A percentile compares a stretch with the other conserved stretches of the same genome.
These are phyloP conservation scores for Habropoda laboriosa DNA, from an alignment of 1,140 invertebrate genomes.

Conservation along the genomic window DNA sequence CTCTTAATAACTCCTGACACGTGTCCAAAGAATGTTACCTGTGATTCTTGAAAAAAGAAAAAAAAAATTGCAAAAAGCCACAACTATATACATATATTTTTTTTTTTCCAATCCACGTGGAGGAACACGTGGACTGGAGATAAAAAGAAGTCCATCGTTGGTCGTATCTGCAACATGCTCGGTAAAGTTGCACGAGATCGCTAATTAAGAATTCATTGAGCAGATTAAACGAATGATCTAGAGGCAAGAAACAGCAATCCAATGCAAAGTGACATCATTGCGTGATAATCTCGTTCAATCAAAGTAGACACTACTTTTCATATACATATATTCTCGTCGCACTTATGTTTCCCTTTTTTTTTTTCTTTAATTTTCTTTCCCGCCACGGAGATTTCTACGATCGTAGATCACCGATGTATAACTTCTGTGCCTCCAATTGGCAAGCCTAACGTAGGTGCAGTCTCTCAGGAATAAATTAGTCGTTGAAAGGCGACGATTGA, in stretches of 20 bases:
- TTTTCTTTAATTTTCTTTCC: neutral
- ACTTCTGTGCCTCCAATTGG: too few species aligned
- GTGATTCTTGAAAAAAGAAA: neutral
- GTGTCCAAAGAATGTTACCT: neutral
- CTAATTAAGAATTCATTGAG: slow-evolving; percentile 8
- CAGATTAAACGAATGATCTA: neutral
- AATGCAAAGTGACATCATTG: neutral
- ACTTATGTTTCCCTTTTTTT: too few species aligned
- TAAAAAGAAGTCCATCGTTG: neutral
- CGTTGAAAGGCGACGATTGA: neutral
- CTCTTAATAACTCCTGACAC: neutral
- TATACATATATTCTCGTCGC: neutral
- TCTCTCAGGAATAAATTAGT: neutral
- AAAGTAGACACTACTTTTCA: neutral
- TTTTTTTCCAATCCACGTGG: neutral
- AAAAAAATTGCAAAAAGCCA: neutral
- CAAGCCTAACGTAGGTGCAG: too few species aligned
- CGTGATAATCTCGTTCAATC: neutral
- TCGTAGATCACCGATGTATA: neutral
- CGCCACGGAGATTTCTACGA: neutral
- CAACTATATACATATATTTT: neutral
- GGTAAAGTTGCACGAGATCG: neutral
- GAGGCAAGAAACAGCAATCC: neutral
- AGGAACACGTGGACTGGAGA: neutral
- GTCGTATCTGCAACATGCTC: too few species aligned